Conservation (phyloP, 2,797 vertebrate species). For the Oreonectes daqikongensis region DNA sequence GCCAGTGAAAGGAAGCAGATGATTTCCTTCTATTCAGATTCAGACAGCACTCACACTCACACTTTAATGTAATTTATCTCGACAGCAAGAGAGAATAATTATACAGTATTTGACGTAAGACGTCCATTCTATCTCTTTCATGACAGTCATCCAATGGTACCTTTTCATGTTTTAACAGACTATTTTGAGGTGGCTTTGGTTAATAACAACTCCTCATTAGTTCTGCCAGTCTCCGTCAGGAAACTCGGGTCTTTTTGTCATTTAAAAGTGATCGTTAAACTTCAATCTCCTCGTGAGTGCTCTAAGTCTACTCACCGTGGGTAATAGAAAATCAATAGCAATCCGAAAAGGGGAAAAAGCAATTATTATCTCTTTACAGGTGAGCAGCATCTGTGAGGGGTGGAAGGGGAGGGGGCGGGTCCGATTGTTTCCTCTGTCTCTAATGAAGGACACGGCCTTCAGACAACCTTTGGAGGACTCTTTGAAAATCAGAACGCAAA, state of each 20-base stretch:
- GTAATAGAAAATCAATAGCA: conserved; percentile 68
- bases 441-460: conserved; percentile 55
- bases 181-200: conserved; percentile 56
- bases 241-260: conserved; percentile 39
- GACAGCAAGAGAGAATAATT: conserved; percentile 31
- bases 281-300: conserved; percentile 52
- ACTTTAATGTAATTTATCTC: conserved; percentile 33
- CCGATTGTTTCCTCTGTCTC: conserved; percentile 51
- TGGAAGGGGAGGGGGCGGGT: conserved; percentile 12
- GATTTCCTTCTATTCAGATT: conserved; percentile 29
- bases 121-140: conserved; percentile 44
- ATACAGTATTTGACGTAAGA: conserved; percentile 50
- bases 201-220: conserved; percentile 56
- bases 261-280: conserved; percentile 56
- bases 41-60: conserved; percentile 20
- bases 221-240: conserved; percentile 47
- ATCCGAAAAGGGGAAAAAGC: conserved; percentile 58
- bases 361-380: conserved; percentile 59
- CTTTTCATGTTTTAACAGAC: conserved; percentile 55
- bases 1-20: conserved; percentile 25
- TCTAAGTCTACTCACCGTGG: conserved; percentile 50
- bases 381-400: conserved; percentile 47
- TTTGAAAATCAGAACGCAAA: conserved; percentile 39
- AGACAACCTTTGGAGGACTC: conserved; percentile 47
- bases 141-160: conserved; percentile 50